These are phyloP conservation scores for Nemotelus nigrinus DNA, from an alignment of 2,888 invertebrate species.

Conservation along the genomic window DNA sequence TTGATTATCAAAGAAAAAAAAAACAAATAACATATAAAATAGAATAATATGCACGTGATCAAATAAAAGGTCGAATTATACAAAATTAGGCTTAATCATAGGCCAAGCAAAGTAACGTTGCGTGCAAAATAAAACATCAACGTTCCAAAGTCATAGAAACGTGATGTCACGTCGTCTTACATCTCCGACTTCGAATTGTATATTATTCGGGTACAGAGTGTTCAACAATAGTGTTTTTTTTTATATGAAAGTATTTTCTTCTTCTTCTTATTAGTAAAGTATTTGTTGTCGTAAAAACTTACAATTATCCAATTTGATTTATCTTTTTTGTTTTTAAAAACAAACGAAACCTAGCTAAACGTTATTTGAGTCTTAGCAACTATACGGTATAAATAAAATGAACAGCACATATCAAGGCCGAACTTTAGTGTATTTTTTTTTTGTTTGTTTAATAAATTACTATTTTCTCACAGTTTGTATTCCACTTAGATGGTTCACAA, in stretches of 20 bases:
- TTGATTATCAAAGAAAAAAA: conserved; percentile 19
- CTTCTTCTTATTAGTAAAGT: background rate
- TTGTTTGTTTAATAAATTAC: background rate
- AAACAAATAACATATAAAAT: conserved; percentile 19
- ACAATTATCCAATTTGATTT: conserved; percentile 10
- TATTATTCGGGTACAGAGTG: background rate
- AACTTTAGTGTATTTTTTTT: conserved; percentile 33
- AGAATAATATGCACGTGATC: background rate
- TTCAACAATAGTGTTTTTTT: too few species aligned
- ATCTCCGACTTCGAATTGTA: background rate
- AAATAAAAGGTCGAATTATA: background rate
- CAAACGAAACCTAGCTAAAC: conserved; percentile 2
- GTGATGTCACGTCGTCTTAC: conserved; percentile 20
- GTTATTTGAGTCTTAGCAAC: conserved; percentile 16
- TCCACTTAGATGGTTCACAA: background rate
- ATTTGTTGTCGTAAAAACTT: background rate
- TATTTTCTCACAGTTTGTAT: background rate
- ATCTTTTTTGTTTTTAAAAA: too few species aligned
- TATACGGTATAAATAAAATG: conserved; percentile 24
- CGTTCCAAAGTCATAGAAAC: background rate
- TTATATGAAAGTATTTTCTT: background rate
- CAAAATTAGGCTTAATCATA: conserved; percentile 17
- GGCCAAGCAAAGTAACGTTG: conserved; percentile 5
- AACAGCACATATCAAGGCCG: conserved; percentile 46
- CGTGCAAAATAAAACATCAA: background rate